Percentiles rank a stretch among this genome's conserved stretches.
These are phyloP conservation scores for Alviniconcha strummeri DNA, from an alignment of 2,888 invertebrate genomes.

Conservation along the genomic window DNA sequence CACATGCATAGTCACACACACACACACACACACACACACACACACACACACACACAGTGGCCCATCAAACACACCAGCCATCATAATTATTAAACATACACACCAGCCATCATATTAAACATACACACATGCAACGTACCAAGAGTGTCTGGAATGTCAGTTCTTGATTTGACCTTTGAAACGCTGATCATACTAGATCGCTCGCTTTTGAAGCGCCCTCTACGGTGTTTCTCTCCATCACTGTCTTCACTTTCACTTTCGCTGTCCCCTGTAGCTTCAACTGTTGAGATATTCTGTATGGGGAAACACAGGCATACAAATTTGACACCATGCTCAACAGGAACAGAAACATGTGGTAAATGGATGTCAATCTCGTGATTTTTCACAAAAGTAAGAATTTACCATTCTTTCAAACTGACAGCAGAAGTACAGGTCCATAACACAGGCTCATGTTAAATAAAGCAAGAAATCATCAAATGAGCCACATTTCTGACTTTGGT, in stretches of 20 bases:
- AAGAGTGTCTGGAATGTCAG: constrained; percentile 45
- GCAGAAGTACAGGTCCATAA: neutral
- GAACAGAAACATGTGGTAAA: too few relatives aligned
- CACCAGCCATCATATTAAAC: too few relatives aligned
- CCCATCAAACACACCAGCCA: too few relatives aligned
- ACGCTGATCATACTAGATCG: constrained; percentile 38
- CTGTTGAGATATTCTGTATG: neutral
- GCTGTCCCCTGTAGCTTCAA: constrained; percentile 15
- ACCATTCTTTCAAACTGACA: neutral
- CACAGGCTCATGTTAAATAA: neutral
- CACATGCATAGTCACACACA: neutral
- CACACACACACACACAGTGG: neutral
- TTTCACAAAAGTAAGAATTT: neutral
- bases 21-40: neutral
- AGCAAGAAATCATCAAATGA: too few relatives aligned
- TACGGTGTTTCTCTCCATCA: constrained; percentile 37
- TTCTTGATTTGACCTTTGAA: constrained; percentile 38
- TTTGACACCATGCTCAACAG: too few relatives aligned
- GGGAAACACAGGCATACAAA: neutral
- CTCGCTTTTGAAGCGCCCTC: constrained; percentile 44
- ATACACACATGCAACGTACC: constrained; percentile 23
- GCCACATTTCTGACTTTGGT: too few relatives aligned
- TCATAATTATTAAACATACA: too few relatives aligned
- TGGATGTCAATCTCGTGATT: neutral
- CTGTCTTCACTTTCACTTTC: constrained; percentile 44